phyloP scores from a whole-genome alignment of 2,888 invertebrate species.

The Acleris cristana region DNA sequence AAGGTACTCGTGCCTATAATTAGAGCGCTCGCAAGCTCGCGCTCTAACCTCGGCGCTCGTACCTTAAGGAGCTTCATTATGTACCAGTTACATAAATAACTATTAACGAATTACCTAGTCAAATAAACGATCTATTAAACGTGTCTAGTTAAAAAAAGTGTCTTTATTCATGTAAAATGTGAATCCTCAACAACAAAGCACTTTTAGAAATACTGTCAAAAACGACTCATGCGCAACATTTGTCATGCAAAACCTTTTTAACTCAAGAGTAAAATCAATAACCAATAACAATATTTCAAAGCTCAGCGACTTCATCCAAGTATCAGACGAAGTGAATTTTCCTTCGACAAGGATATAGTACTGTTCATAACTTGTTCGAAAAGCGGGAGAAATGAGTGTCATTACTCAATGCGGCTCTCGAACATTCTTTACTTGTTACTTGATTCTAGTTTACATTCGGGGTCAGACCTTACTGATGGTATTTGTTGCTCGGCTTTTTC shows the following conservation, averaged over 20 bases:
- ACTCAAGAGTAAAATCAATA: conserved; percentile 23
- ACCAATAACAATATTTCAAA: conserved; percentile 37
- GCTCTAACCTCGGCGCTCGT: too few relatives aligned
- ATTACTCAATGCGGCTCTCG: conserved; percentile 70
- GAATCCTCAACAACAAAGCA: too few relatives aligned
- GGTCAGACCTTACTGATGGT: conserved; percentile 57
- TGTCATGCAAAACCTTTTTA: neutral
- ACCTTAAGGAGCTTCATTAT: too few relatives aligned
- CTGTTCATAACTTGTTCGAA: conserved; percentile 68
- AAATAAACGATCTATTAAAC: too few relatives aligned
- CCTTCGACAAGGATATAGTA: conserved; percentile 73
- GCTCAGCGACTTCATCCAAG: conserved; percentile 40
- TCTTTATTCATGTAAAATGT: too few relatives aligned
- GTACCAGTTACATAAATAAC: too few relatives aligned
- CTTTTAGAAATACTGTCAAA: too few relatives aligned
- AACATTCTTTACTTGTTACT: conserved; percentile 62
- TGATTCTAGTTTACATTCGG: conserved; percentile 64
- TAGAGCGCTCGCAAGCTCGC: too few relatives aligned
- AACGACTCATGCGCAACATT: neutral
- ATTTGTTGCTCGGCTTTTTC: conserved; percentile 49
- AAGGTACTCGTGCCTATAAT: too few relatives aligned
- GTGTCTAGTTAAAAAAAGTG: too few relatives aligned
- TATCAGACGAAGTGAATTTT: conserved; percentile 67
- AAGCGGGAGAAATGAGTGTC: conserved; percentile 64
- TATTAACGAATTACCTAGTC: too few relatives aligned